phyloP scores from a whole-genome alignment of 2,113 vertebrate species.

The Naja naja region DNA sequence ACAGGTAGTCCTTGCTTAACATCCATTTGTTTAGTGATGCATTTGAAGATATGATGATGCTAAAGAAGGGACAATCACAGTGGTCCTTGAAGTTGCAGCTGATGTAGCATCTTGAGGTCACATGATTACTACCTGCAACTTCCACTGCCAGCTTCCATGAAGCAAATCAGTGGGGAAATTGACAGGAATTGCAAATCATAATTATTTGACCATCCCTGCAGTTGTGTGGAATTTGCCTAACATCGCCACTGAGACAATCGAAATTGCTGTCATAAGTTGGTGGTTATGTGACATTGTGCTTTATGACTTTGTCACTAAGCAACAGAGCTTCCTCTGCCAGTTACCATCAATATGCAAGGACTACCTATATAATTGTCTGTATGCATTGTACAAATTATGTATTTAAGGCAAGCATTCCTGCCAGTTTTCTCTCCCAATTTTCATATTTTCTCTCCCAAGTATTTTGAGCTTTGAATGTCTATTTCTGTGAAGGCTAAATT shows the following conservation, averaged over 20 bases:
- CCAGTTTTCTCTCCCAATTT: not conserved
- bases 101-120: not conserved
- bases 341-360: not conserved
- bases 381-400: not conserved
- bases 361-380: not conserved
- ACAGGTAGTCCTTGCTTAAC: not conserved
- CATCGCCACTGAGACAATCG: not conserved
- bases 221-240: not conserved
- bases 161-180: not conserved
- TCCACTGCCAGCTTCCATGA: not conserved
- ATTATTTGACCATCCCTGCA: not conserved
- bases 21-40: not conserved
- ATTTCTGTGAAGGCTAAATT: not conserved
- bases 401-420: not conserved
- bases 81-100: not conserved
- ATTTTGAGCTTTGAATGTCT: not conserved
- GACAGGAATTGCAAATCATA: not conserved
- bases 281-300: not conserved
- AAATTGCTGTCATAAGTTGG: not conserved
- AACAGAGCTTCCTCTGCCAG: not conserved
- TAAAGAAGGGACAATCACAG: not conserved
- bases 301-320: not conserved
- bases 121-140: not conserved
- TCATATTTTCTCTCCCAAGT: not conserved
- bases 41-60: not conserved